A percentile compares a stretch with the other conserved stretches of the same genome.
Evolutionary conservation across 1,140 invertebrate genomes (phyloP).

Genomic region (Chrysopa pallens): DNA sequence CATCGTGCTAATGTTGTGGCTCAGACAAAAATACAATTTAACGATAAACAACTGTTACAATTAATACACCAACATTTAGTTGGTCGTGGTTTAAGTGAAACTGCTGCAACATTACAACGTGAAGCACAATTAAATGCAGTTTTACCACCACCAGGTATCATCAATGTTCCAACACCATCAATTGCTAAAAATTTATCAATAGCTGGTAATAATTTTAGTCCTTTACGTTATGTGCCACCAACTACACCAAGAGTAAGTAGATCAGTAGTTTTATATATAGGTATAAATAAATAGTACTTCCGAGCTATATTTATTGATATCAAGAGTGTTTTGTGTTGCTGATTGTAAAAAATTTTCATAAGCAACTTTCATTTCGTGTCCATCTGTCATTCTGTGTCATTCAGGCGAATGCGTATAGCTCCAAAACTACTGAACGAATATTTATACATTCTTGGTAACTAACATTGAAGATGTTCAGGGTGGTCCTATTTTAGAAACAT

Average conservation of each 20-base stretch:
- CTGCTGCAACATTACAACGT: conserved; percentile 51
- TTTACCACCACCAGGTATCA: conserved; percentile 18
- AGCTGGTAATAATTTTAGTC: neutral
- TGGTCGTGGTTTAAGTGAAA: conserved; percentile 50
- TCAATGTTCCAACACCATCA: conserved; percentile 27
- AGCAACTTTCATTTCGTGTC: too few relatives aligned
- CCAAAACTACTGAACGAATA: too few relatives aligned
- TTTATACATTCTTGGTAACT: too few relatives aligned
- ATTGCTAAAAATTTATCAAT: conserved; percentile 11
- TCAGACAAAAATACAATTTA: conserved; percentile 85
- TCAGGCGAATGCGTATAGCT: too few relatives aligned
- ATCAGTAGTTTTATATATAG: too few relatives aligned
- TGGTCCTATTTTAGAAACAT: too few relatives aligned
- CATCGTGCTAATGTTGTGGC: conserved; percentile 87
- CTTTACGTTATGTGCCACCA: conserved; percentile 35
- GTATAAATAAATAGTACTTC: too few relatives aligned
- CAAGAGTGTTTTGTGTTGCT: too few relatives aligned
- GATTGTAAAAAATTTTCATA: too few relatives aligned
- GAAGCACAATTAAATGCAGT: conserved; percentile 46
- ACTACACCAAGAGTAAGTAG: conserved; percentile 19
- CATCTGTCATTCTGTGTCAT: too few relatives aligned
- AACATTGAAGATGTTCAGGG: too few relatives aligned
- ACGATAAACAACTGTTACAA: conserved; percentile 81
- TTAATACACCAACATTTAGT: conserved; percentile 80
- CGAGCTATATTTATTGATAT: too few relatives aligned